phyloP scores from a whole-genome alignment of 1,140 invertebrate genomes.

The Aricia agestis region DNA sequence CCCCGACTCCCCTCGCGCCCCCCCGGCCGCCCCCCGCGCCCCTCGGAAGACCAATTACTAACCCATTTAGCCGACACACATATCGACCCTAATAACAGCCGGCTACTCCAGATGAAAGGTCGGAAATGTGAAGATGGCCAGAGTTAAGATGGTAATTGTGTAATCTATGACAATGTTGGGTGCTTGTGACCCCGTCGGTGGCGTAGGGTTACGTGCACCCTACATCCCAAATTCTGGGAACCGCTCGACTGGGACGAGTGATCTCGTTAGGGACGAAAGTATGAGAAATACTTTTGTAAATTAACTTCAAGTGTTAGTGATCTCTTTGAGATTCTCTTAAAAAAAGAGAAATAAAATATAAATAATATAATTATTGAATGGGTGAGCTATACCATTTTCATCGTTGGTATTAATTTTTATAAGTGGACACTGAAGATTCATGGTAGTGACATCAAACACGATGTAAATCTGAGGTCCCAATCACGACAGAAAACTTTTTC shows the following conservation, averaged over 20 bases:
- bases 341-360: too few relatives aligned
- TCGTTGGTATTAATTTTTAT: too few relatives aligned
- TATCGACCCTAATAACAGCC: not conserved
- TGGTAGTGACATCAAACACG: too few relatives aligned
- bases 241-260: not conserved
- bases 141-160: not conserved
- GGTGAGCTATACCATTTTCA: too few relatives aligned
- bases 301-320: too few relatives aligned
- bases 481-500: too few relatives aligned
- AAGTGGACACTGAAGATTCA: too few relatives aligned
- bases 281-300: not conserved
- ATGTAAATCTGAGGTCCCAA: too few relatives aligned
- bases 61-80: not conserved
- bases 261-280: not conserved
- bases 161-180: not conserved
- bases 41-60: conserved; percentile 15
- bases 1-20: conserved; percentile 2
- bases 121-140: not conserved
- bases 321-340: too few relatives aligned
- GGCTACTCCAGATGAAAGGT: not conserved
- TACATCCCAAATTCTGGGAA: not conserved
- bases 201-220: not conserved
- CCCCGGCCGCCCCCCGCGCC: conserved; percentile 17
- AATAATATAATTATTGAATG: too few relatives aligned
- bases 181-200: not conserved